Evolutionary conservation across 2,797 vertebrate species (phyloP), one percentile per base, ranked within the genome.

Genomic region (Chaetophractus vellerosus): DNA sequence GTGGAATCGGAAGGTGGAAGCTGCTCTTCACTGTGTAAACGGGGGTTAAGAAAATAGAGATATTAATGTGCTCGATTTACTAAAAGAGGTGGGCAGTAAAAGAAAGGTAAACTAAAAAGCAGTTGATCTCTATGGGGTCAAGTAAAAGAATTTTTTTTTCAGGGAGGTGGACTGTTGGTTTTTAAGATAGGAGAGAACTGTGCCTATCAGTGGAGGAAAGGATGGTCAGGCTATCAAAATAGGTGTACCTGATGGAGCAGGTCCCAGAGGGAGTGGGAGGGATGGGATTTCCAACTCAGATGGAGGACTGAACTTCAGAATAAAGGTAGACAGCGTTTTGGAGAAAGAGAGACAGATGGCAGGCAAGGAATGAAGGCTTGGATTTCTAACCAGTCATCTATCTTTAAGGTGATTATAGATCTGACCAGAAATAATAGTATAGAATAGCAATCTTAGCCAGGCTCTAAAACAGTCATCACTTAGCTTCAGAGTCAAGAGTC

Each of bases 401-500:
- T 79, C 52, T 16, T 74, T 31, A 72, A 2, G 16, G 31, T 24
- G 48, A 50, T 91, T 78, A 71, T 36, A 82, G 31, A 87, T 33
- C n/a, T 81, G 41, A 90, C 14, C 31, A 82, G 63, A 84, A 92
- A 63, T 38, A 89, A 71, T 1, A 59, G 61, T 38, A 52, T 52
- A 71, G 90, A 86, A 74, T 4, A 76, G 48, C 28, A 50, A 6
- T 28, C 18, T 50, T 76, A 55, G 48, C 11, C 41, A 80, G 81
- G 76, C 57, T 91, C 61, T 89, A 82, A 91, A 80, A 87, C 59
- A 45, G 15, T 18, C 45, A 81, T 45, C 23, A 41, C 61, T 91
- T 83, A 48, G 83, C 76, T 88, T 87, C 50, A 83, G 85, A 92
- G 80, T 76, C 41, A 78, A 63, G 64, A 88, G 63, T 82, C 16